Evolutionary conservation across 2,888 invertebrate species (phyloP).

Genomic region (Octodonta nipae): DNA sequence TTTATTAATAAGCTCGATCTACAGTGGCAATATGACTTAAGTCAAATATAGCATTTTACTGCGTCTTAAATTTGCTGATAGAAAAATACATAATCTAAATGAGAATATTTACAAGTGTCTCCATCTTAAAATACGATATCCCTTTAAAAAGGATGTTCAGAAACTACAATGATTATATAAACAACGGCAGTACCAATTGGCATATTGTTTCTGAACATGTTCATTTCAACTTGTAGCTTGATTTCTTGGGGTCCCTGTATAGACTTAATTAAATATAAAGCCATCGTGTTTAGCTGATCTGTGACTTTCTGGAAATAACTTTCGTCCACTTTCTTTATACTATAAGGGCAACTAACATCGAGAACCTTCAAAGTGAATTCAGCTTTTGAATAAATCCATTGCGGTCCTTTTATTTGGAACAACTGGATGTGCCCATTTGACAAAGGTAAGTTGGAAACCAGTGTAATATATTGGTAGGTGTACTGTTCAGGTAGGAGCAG

Average conservation of each 20-base stretch:
- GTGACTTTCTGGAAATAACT: conserved; percentile 34
- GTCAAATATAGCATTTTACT: too few species aligned
- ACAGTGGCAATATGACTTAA: too few species aligned
- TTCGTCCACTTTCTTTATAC: conserved; percentile 32
- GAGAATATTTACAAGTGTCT: too few species aligned
- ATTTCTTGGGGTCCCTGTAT: conserved; percentile 84
- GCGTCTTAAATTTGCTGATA: too few species aligned
- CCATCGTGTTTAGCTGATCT: conserved; percentile 50
- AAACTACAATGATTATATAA: conserved; percentile 72
- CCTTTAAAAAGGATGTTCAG: conserved; percentile 66
- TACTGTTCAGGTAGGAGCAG: conserved; percentile 69
- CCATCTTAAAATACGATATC: too few species aligned
- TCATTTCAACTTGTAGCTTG: conserved; percentile 76
- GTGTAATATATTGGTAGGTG: conserved; percentile 86
- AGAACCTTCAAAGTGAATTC: conserved; percentile 62
- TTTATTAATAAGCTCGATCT: too few species aligned
- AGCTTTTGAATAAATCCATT: conserved; percentile 53
- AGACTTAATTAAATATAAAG: conserved; percentile 58
- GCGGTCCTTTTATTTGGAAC: conserved; percentile 78
- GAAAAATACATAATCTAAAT: too few species aligned
- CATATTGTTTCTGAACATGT: conserved; percentile 55
- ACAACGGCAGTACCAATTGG: conserved; percentile 75
- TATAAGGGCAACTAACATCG: conserved; percentile 51
- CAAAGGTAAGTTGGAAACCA: conserved; percentile 70
- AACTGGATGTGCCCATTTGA: conserved; percentile 51